Conservation (phyloP, 2,113 vertebrate species). For the Marcusenius ussheri region DNA sequence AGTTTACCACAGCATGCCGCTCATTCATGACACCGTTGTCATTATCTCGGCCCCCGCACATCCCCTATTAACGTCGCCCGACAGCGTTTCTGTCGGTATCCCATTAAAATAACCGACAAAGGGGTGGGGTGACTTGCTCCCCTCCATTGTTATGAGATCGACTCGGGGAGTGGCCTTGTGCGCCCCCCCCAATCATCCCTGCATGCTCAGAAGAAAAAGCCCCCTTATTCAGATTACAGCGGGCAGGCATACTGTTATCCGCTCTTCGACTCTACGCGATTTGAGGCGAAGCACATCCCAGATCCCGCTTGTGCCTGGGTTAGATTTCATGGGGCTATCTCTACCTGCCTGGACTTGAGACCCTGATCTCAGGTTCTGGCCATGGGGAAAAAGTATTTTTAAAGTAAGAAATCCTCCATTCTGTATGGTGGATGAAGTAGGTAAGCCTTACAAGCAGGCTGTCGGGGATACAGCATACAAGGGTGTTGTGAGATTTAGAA, state of each 20-base stretch:
- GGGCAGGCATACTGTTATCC: neutral
- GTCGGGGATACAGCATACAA: neutral
- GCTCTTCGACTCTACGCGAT: neutral
- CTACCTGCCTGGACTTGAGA: neutral
- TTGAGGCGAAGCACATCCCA: neutral
- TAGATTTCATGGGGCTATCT: neutral
- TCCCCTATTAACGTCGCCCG: neutral
- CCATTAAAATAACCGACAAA: conserved; percentile 15
- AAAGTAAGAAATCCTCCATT: neutral
- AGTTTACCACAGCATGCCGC: neutral
- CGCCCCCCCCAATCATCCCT: neutral
- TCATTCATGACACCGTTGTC: neutral
- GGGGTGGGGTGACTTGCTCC: neutral
- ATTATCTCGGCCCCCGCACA: neutral
- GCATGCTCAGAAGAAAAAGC: neutral
- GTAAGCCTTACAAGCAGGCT: neutral
- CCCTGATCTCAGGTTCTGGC: neutral
- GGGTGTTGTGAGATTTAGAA: conserved; percentile 10
- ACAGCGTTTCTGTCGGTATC: conserved; percentile 11
- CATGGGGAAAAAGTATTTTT: neutral
- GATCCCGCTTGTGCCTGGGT: neutral
- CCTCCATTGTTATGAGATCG: conserved; percentile 1
- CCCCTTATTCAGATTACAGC: neutral
- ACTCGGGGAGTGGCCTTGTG: neutral
- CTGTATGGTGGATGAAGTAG: neutral